Conservation (phyloP, 2,113 vertebrate species). For the Regulus satrapa region DNA sequence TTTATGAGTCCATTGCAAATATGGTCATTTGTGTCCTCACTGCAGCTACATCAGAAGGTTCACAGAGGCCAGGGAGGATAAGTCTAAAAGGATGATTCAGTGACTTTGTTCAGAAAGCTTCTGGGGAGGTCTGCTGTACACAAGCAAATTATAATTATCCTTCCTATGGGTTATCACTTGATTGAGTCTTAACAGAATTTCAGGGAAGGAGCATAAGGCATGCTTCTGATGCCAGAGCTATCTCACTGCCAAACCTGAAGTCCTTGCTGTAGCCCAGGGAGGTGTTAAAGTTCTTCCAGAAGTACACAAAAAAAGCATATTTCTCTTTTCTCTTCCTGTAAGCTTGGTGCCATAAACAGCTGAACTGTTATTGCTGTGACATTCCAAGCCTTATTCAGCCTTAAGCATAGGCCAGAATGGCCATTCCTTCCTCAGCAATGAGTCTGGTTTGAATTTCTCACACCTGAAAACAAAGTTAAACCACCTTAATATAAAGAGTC, state of each 20-base stretch:
- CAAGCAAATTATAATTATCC: not conserved
- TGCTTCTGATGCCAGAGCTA: not conserved
- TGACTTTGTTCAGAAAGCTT: not conserved
- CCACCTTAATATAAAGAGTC: not conserved
- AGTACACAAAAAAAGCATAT: not conserved
- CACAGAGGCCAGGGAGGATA: not conserved
- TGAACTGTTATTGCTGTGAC: not conserved
- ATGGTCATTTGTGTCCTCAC: not conserved
- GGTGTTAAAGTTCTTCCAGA: not conserved
- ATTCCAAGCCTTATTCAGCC: not conserved
- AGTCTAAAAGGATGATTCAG: not conserved
- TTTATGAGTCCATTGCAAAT: not conserved
- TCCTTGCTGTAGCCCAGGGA: not conserved
- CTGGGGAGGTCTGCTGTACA: not conserved
- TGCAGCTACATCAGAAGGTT: not conserved
- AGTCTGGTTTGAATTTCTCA: not conserved
- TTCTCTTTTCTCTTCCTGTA: not conserved
- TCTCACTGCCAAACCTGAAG: not conserved
- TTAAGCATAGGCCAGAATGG: not conserved
- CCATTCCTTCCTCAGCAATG: not conserved
- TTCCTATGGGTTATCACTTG: not conserved
- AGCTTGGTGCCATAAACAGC: not conserved
- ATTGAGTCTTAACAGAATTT: not conserved
- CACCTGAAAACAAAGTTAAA: not conserved
- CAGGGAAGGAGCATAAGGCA: not conserved